Conservation (phyloP, 2,888 invertebrate species). For the Pseudoips prasinana region DNA sequence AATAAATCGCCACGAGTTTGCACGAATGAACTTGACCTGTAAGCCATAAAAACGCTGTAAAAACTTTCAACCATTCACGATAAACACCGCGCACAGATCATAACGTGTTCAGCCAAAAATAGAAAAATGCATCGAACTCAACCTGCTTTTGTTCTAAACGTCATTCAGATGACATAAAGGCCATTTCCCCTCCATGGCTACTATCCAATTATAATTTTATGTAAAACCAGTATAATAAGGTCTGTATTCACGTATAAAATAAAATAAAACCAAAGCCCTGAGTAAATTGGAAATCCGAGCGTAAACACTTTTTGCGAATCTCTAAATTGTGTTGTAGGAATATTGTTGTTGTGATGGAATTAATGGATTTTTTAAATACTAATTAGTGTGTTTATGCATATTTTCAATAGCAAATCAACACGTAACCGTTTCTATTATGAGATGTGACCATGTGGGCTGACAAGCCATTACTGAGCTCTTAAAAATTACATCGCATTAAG, state of each 20-base stretch:
- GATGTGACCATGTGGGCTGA: too few species aligned
- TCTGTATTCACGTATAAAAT: slow-evolving; percentile 3
- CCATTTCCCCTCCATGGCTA: slow-evolving; percentile 59
- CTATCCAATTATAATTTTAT: slow-evolving; percentile 46
- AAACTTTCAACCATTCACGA: slow-evolving; percentile 12
- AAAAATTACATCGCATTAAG: too few species aligned
- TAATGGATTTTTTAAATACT: too few species aligned
- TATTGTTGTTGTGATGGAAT: too few species aligned
- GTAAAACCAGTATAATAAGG: slow-evolving; percentile 19
- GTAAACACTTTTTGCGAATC: too few species aligned
- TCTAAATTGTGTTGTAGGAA: too few species aligned
- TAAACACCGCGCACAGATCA: slow-evolving; percentile 7
- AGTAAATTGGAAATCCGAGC: slow-evolving; percentile 2
- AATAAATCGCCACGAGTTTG: background rate
- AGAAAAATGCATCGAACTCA: slow-evolving; percentile 22
- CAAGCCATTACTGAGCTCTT: too few species aligned
- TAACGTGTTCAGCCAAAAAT: slow-evolving; percentile 23
- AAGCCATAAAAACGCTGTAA: slow-evolving; percentile 19
- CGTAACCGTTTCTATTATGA: too few species aligned
- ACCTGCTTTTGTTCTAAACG: slow-evolving; percentile 47
- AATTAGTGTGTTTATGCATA: too few species aligned
- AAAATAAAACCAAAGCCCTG: slow-evolving; percentile 20
- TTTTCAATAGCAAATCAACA: too few species aligned
- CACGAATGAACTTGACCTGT: slow-evolving; percentile 21
- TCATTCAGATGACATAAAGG: slow-evolving; percentile 64